Conservation (phyloP, 2,888 invertebrate genomes). For the Eustalomyia histrio region DNA sequence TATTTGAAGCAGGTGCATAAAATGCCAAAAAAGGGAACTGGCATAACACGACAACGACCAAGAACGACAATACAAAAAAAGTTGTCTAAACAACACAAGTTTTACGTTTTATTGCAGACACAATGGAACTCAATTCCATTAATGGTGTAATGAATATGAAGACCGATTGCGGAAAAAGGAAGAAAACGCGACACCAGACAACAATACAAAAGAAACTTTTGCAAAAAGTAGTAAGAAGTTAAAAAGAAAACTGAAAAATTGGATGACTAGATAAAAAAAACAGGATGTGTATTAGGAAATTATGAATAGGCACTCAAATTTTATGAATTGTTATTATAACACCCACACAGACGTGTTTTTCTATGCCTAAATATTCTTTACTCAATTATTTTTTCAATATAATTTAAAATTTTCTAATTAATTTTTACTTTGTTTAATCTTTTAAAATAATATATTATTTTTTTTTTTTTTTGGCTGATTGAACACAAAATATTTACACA, state of each 20-base stretch:
- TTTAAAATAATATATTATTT: too few species aligned
- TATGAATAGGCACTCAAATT: not conserved
- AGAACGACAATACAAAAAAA: constrained; percentile 3
- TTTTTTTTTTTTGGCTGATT: too few species aligned
- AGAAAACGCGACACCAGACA: constrained; percentile 42
- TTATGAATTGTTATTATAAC: not conserved
- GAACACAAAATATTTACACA: constrained; percentile 25
- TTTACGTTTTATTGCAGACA: constrained; percentile 36
- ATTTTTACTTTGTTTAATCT: constrained; percentile 13
- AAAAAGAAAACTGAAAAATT: constrained; percentile 32
- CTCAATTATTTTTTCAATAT: not conserved
- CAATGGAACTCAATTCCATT: constrained; percentile 43
- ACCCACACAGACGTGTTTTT: not conserved
- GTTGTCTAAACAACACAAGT: constrained; percentile 23
- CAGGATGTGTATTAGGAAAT: constrained; percentile 7
- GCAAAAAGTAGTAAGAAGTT: constrained; percentile 10
- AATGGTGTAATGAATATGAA: constrained; percentile 4
- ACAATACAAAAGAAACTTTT: constrained; percentile 25
- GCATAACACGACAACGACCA: not conserved
- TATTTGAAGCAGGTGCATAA: constrained; percentile 48
- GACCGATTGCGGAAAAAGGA: constrained; percentile 13
- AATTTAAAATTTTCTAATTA: not conserved
- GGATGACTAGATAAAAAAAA: constrained; percentile 55
- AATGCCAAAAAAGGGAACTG: constrained; percentile 14
- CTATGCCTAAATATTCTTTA: not conserved